Base-by-base conservation (phyloP, 2,113 vertebrate genomes). In the Acinonyx jubatus region DNA sequence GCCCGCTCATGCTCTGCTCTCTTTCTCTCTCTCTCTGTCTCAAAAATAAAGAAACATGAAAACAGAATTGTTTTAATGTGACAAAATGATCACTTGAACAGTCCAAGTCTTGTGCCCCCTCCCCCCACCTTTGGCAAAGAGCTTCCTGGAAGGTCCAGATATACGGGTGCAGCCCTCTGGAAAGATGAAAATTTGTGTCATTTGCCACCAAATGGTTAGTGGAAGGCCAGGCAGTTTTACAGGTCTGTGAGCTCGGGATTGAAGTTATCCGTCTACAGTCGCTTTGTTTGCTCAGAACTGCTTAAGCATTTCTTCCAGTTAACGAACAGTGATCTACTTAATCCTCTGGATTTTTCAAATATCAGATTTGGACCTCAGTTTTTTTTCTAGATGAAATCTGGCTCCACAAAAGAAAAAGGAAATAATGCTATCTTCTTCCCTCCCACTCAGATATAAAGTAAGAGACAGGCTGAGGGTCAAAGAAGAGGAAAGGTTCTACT, bases 121-220 rank as follows among this genome's bases (percentile, higher is more conserved):
- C 2, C 73, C 15, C 50, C 50, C 14, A 0, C 27, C 69, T 68
- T n/a, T 12, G 48, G 38, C 45, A 31, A 7, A 57, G 68, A 6
- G 21, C 57, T 36, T 82, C 38, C 11, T 8, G 1, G 45, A 50
- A 38, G 27, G 12, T 8, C 3, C 27, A 0, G 3, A 5, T 18
- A 25, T 1, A 4, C 15, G 21, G 0, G 1, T 27, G 5, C 21
- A 66, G 65, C 52, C 19, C 10, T 1, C 45, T 8, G 4, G 36
- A 5, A 48, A 15, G 36, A 5, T 23, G 38, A 21, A 15, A 10
- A 8, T 9, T 1, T 4, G 18, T 52, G 6, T 52, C 41, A 65
- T 55, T 68, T 50, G 41, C 50, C 57, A 33, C 18, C 31, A 8
- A 5, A 4, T 31, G 7, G 36, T 23, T 68, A 29, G 45, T 12